A percentile compares a stretch with the other conserved stretches of the same genome.
Conservation (phyloP, 2,797 vertebrate species). For the Scolopax rusticola region DNA sequence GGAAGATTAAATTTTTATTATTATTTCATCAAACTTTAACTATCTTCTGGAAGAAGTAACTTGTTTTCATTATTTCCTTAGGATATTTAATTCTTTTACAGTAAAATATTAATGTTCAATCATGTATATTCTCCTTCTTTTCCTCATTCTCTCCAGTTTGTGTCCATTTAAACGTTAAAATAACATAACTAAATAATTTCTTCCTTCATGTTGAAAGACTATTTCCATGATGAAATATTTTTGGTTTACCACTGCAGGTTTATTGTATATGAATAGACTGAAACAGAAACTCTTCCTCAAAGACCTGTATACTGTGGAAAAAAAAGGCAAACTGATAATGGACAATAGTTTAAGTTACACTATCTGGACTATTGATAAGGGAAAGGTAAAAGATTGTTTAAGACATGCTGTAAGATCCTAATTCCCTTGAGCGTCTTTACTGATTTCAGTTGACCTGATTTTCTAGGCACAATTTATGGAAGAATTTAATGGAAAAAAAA, state of each 20-base stretch:
- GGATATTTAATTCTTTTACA: slow-evolving; percentile 67
- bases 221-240: neutral
- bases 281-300: neutral
- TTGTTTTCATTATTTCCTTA: slow-evolving; percentile 65
- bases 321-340: neutral
- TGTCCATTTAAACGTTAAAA: slow-evolving; percentile 48
- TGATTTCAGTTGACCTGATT: neutral
- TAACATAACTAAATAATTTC: slow-evolving; percentile 16
- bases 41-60: slow-evolving; percentile 64
- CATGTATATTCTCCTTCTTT: slow-evolving; percentile 49
- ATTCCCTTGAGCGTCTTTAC: neutral
- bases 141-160: slow-evolving; percentile 23
- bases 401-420: neutral
- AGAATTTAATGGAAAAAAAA: slow-evolving; percentile 22
- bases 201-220: neutral
- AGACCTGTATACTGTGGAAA: neutral
- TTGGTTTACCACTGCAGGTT: neutral
- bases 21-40: slow-evolving; percentile 76
- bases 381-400: neutral
- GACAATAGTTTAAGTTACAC: neutral
- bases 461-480: slow-evolving; percentile 9
- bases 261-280: neutral
- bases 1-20: slow-evolving; percentile 71
- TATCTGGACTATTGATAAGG: neutral
- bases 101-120: slow-evolving; percentile 72